Evolutionary conservation across 1,140 invertebrate species (phyloP).

Genomic region (Sesamia nonagrioides): DNA sequence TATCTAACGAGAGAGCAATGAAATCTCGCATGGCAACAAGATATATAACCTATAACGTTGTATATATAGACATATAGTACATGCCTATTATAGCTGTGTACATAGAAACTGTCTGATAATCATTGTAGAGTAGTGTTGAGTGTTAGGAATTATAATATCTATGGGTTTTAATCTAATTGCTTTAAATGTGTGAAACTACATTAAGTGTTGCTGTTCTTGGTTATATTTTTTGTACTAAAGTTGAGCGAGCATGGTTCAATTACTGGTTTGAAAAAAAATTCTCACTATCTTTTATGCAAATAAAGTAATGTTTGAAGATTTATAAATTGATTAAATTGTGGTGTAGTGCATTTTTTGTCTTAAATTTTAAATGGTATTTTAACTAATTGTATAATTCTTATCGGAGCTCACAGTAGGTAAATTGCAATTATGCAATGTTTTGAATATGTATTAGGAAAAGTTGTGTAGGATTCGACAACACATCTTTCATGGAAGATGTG

Average conservation of each 20-base stretch:
- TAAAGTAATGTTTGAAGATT: slow-evolving; percentile 8
- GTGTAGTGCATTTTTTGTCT: background rate
- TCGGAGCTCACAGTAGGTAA: background rate
- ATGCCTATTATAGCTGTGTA: slow-evolving; percentile 55
- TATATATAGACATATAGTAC: slow-evolving; percentile 62
- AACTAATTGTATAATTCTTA: background rate
- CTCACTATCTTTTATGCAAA: slow-evolving; percentile 18
- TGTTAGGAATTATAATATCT: slow-evolving; percentile 49
- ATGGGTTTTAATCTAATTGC: slow-evolving; percentile 24
- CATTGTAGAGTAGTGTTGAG: slow-evolving; percentile 55
- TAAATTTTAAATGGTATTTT: background rate
- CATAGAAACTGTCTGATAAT: slow-evolving; percentile 75
- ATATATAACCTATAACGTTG: slow-evolving; percentile 77
- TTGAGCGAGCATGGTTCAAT: background rate
- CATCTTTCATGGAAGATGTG: background rate
- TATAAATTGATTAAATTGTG: background rate
- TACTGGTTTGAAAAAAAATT: background rate
- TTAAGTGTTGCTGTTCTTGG: slow-evolving; percentile 21
- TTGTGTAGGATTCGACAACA: background rate
- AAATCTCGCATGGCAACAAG: slow-evolving; percentile 84
- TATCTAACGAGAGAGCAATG: slow-evolving; percentile 56
- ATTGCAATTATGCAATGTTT: background rate
- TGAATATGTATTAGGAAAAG: background rate
- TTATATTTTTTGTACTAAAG: slow-evolving; percentile 6
- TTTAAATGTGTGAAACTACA: slow-evolving; percentile 10